Evolutionary conservation across 2,888 invertebrate genomes (phyloP).

Genomic region (Elmis aenea): DNA sequence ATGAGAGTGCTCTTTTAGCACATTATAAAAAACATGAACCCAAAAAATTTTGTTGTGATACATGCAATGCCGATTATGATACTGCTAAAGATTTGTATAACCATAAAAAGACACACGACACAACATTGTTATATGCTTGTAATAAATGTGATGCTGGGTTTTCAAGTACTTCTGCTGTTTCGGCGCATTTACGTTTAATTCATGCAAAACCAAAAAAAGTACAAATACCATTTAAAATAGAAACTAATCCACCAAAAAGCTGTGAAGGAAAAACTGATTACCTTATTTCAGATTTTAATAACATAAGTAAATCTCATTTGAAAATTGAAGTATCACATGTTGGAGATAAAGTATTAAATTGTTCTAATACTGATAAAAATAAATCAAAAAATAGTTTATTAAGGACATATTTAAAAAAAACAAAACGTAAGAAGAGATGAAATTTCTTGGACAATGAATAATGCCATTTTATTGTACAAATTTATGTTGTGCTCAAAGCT

Average conservation of each 20-base stretch:
- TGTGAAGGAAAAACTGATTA: conserved; percentile 2
- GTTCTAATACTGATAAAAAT: no score
- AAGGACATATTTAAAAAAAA: no score
- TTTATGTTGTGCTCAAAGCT: no score
- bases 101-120: conserved; percentile 28
- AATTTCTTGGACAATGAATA: no score
- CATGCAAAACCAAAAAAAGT: conserved; percentile 25
- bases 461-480: no score
- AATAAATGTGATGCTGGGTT: conserved; percentile 40
- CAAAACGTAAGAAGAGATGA: no score
- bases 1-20: conserved; percentile 20
- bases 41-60: conserved; percentile 23
- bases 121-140: conserved; percentile 36
- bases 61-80: conserved; percentile 23
- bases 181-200: conserved; percentile 32
- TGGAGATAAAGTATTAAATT: no score
- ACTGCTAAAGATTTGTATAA: conserved; percentile 29
- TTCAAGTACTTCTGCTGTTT: conserved; percentile 35
- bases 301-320: no score
- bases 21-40: conserved; percentile 26
- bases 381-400: no score
- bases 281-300: no score
- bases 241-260: conserved; percentile 2
- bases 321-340: no score
- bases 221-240: conserved; percentile 4